These are phyloP conservation scores for Congeria kusceri DNA, from an alignment of 2,888 invertebrate species.

Conservation along the genomic window DNA sequence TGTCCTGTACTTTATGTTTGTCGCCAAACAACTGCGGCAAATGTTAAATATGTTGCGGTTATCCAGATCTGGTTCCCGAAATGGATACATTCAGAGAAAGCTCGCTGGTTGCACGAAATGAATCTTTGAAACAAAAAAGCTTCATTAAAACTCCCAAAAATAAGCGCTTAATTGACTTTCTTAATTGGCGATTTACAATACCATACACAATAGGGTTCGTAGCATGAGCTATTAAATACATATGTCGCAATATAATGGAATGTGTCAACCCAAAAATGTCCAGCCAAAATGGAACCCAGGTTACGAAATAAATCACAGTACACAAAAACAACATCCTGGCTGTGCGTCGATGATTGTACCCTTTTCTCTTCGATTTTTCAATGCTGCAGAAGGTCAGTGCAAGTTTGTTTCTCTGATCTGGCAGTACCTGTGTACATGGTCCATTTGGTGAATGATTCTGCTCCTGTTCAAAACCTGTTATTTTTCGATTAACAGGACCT, in stretches of 20 bases:
- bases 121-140: no score
- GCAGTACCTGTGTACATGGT: not conserved
- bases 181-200: slow-evolving; percentile 72
- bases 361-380: slow-evolving; percentile 43
- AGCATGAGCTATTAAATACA: slow-evolving; percentile 77
- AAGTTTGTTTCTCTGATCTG: not conserved
- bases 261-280: slow-evolving; percentile 74
- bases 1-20: no score
- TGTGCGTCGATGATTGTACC: slow-evolving; percentile 67
- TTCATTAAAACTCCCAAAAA: not conserved
- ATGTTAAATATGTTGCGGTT: no score
- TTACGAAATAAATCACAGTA: slow-evolving; percentile 74
- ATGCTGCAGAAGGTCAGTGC: not conserved
- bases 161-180: slow-evolving; percentile 57
- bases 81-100: no score
- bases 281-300: slow-evolving; percentile 80
- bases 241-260: slow-evolving; percentile 68
- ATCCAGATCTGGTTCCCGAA: no score
- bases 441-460: no score
- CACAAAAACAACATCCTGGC: slow-evolving; percentile 79
- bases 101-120: no score
- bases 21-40: no score
- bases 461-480: no score
- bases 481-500: not conserved
- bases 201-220: slow-evolving; percentile 78